phyloP scores from a whole-genome alignment of 2,113 vertebrate species.

The Strigops habroptila region DNA sequence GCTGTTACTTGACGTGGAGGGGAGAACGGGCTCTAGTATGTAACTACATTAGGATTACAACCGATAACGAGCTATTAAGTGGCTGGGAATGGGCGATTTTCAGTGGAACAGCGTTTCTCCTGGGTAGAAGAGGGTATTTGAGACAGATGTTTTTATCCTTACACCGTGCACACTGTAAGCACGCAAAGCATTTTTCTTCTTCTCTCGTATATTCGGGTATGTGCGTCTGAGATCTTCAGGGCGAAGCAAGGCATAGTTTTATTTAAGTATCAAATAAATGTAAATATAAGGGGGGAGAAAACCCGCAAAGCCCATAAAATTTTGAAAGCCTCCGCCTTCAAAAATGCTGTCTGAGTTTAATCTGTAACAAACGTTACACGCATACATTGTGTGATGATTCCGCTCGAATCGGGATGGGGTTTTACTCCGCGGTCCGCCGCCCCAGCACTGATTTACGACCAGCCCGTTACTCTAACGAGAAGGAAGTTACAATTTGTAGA shows the following conservation, averaged over 20 bases:
- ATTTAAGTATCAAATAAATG: not conserved
- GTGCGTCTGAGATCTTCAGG: not conserved
- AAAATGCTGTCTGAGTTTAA: not conserved
- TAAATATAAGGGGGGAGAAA: rapidly evolving
- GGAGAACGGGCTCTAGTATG: not conserved
- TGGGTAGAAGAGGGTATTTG: not conserved
- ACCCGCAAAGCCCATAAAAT: not conserved
- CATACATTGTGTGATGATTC: not conserved
- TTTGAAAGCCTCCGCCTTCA: not conserved
- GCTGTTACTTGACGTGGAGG: conserved; percentile 28
- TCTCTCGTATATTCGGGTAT: rapidly evolving
- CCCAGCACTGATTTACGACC: conserved; percentile 34
- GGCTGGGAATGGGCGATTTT: not conserved
- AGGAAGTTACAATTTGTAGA: conserved; percentile 69
- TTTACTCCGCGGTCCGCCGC: not conserved
- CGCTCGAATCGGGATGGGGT: not conserved
- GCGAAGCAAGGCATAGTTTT: not conserved
- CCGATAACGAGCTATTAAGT: not conserved
- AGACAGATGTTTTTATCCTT: not conserved
- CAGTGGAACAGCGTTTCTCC: not conserved
- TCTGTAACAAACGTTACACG: not conserved
- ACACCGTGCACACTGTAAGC: too few species aligned
- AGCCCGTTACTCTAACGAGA: not conserved
- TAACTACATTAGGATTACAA: not conserved
- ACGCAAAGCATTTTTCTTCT: not conserved